Percentiles rank a stretch among this genome's conserved stretches.
Conservation (phyloP, 2,797 vertebrate species). For the Liasis olivaceus region DNA sequence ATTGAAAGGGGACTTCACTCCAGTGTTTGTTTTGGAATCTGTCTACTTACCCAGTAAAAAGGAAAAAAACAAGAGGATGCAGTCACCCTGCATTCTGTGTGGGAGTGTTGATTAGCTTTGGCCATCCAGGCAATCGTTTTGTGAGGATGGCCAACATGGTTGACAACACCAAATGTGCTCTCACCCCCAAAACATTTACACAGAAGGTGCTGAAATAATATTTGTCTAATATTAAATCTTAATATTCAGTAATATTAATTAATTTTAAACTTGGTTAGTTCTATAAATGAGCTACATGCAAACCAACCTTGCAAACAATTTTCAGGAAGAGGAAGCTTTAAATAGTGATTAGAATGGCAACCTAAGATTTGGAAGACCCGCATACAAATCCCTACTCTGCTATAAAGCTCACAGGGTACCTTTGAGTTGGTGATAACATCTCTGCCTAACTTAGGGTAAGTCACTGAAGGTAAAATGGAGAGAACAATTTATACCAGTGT, state of each 20-base stretch:
- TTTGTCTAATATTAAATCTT: not conserved
- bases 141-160: not conserved
- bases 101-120: not conserved
- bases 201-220: not conserved
- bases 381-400: not conserved
- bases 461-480: not conserved
- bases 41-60: not conserved
- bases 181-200: not conserved
- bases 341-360: not conserved
- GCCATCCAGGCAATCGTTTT: not conserved
- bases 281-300: not conserved
- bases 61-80: not conserved
- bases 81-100: not conserved
- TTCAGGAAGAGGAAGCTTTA: not conserved
- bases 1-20: not conserved
- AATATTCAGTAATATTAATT: not conserved
- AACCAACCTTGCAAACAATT: not conserved
- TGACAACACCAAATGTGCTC: not conserved
- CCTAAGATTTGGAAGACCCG: not conserved
- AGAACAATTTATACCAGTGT: too few relatives aligned
- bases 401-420: not conserved
- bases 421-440: not conserved
- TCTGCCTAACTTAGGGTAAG: not conserved
- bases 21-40: not conserved
- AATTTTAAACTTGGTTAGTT: not conserved